phyloP scores from a whole-genome alignment of 2,888 invertebrate genomes.

The Ichneumon xanthorius region DNA sequence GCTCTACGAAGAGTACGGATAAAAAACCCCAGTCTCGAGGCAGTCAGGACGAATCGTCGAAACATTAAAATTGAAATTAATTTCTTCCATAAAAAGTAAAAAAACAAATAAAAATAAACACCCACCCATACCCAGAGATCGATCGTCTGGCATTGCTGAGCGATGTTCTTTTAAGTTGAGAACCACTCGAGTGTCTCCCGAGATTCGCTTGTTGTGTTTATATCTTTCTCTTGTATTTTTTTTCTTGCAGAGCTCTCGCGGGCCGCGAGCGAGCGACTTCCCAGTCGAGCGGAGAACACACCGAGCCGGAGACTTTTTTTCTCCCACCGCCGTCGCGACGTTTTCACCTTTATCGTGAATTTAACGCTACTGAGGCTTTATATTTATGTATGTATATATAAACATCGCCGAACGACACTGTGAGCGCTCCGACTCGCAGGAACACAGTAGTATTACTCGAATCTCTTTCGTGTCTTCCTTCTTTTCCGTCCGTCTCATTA shows the following conservation, averaged over 20 bases:
- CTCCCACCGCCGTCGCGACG: conserved; percentile 15
- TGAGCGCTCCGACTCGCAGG: neutral
- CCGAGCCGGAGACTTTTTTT: neutral
- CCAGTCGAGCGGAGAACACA: conserved; percentile 1
- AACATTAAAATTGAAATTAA: neutral
- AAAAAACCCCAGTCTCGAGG: neutral
- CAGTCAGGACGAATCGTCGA: neutral
- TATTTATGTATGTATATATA: neutral
- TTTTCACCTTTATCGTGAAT: conserved; percentile 57
- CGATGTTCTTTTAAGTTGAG: conserved; percentile 51
- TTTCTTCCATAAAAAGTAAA: neutral
- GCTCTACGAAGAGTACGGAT: neutral
- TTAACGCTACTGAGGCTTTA: conserved; percentile 14
- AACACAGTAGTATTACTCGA: neutral
- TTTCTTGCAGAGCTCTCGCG: neutral
- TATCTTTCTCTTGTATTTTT: no score
- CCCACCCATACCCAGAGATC: neutral
- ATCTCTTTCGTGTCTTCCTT: neutral
- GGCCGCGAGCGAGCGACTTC: conserved; percentile 17
- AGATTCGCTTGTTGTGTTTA: conserved; percentile 33
- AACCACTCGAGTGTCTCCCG: conserved; percentile 38
- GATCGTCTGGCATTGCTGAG: neutral
- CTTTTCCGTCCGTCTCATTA: neutral
- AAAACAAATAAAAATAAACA: neutral
- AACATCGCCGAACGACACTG: neutral